phyloP scores from a whole-genome alignment of 2,797 vertebrate genomes.

The Rhinogobio ventralis region DNA sequence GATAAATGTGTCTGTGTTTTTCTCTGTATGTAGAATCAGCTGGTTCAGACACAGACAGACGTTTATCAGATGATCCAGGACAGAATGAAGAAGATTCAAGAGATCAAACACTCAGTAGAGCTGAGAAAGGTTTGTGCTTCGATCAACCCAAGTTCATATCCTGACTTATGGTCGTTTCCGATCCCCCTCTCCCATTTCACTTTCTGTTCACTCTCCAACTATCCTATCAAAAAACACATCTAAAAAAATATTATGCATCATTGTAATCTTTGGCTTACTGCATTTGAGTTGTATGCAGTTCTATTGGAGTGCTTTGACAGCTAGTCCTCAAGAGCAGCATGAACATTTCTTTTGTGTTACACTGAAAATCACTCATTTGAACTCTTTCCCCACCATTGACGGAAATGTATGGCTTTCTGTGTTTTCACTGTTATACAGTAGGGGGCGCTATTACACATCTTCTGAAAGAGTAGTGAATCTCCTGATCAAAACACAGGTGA shows the following conservation, averaged over 20 bases:
- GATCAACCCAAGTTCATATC: no score
- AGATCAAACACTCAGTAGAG: background rate
- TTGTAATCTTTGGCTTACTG: background rate
- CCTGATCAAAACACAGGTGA: no score
- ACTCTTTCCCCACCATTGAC: no score
- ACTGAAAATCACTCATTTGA: no score
- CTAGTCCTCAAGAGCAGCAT: no score
- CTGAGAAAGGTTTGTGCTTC: background rate
- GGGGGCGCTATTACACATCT: no score
- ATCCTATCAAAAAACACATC: background rate
- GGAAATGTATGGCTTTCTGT: no score
- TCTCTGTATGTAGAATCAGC: background rate
- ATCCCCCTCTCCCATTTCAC: background rate
- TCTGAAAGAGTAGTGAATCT: no score
- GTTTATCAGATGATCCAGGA: background rate
- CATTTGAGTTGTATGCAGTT: no score
- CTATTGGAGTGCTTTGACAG: no score
- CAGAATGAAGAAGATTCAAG: background rate
- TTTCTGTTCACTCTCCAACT: background rate
- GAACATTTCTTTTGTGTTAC: no score
- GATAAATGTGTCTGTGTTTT: background rate
- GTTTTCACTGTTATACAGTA: no score
- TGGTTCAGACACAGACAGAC: background rate
- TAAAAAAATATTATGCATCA: background rate
- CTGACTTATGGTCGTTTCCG: background rate